Evolutionary conservation across 2,113 vertebrate species (phyloP).

Genomic region (Antigone vipio): DNA sequence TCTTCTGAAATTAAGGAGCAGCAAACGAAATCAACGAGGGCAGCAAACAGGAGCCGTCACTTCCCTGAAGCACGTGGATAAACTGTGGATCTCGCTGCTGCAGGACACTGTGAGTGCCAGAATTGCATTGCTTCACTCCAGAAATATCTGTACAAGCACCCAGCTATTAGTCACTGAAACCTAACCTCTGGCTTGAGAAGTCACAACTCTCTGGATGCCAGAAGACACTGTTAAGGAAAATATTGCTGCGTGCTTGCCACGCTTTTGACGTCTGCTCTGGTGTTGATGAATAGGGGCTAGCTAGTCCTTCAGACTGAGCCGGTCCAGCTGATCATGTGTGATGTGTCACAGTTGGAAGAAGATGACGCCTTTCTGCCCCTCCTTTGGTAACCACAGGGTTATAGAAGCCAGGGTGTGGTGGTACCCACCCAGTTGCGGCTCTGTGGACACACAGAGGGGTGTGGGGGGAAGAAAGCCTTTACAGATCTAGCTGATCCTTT

Average conservation of each 20-base stretch:
- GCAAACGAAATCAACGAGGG: background rate
- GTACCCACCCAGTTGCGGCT: background rate
- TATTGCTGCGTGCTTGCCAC: background rate
- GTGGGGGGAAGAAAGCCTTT: background rate
- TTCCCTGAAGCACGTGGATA: background rate
- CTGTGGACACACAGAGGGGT: background rate
- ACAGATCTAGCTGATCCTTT: background rate
- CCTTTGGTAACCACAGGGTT: background rate
- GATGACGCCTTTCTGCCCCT: background rate
- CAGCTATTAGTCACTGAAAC: background rate
- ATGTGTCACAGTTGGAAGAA: background rate
- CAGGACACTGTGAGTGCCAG: background rate
- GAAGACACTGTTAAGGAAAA: background rate
- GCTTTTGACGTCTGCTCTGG: background rate
- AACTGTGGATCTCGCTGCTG: background rate
- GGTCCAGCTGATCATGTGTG: fast-evolving
- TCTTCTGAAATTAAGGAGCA: background rate
- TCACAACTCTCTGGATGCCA: fast-evolving
- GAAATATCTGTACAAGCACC: background rate
- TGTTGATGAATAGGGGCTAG: background rate
- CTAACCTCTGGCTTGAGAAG: background rate
- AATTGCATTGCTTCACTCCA: background rate
- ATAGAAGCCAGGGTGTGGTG: background rate
- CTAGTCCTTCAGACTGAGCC: background rate
- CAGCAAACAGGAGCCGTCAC: background rate